These are phyloP conservation scores for Tetranychus truncatus DNA, from an alignment of 2,888 invertebrate genomes.

Conservation along the genomic window DNA sequence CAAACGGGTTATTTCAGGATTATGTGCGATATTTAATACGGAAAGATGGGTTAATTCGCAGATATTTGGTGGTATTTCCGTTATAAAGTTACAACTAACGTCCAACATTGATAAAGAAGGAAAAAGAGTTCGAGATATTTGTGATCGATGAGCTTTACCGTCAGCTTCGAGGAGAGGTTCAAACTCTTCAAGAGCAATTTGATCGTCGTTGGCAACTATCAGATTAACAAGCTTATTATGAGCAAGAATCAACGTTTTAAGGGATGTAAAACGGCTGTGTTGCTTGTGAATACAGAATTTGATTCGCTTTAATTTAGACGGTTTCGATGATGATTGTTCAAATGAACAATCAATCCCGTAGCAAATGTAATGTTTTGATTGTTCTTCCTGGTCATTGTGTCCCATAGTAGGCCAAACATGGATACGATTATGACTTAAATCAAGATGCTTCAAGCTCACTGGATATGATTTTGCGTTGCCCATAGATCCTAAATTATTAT, in stretches of 20 bases:
- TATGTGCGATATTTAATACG: conserved; percentile 79
- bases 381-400: neutral
- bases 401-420: conserved; percentile 46
- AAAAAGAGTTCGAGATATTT: conserved; percentile 41
- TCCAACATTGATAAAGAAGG: conserved; percentile 88
- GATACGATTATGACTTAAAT: conserved; percentile 77
- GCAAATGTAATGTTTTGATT: neutral
- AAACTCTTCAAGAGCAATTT: conserved; percentile 48
- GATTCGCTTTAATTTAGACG: neutral
- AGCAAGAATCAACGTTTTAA: conserved; percentile 62
- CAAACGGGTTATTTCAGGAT: conserved; percentile 61
- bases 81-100: conserved; percentile 65
- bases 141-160: neutral
- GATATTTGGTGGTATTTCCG: conserved; percentile 59
- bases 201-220: conserved; percentile 23
- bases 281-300: conserved; percentile 52
- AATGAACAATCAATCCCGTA: neutral
- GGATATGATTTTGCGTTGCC: conserved; percentile 79
- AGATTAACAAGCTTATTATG: conserved; percentile 53
- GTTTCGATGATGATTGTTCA: neutral
- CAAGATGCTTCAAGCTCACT: conserved; percentile 65
- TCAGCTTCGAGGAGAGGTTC: conserved; percentile 16
- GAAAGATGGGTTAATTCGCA: conserved; percentile 68
- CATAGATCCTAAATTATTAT: conserved; percentile 49
- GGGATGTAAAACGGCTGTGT: conserved; percentile 58